Evolutionary conservation across 2,888 invertebrate genomes (phyloP).

Genomic region (Antheraea assamensis): DNA sequence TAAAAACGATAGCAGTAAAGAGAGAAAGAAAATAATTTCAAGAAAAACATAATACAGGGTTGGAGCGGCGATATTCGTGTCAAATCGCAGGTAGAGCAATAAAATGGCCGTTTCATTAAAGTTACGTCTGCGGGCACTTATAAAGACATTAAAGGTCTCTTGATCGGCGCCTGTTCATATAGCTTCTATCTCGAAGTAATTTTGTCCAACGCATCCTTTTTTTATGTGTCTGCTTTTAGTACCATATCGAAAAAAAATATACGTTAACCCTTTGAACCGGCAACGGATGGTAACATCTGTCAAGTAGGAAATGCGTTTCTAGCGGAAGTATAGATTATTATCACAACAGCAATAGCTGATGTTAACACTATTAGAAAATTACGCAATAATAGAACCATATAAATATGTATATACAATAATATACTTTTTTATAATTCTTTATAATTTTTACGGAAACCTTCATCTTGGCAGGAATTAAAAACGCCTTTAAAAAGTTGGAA

Average conservation of each 20-base stretch:
- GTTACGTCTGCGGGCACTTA: constrained; percentile 75
- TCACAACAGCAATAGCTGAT: constrained; percentile 2
- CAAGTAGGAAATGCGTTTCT: background rate
- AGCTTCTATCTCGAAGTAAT: constrained; percentile 38
- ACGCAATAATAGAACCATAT: background rate
- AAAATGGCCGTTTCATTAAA: constrained; percentile 77
- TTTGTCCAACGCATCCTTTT: constrained; percentile 31
- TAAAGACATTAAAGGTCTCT: constrained; percentile 78
- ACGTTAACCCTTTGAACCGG: constrained; percentile 8
- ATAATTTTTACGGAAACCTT: too few species aligned
- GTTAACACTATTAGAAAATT: background rate
- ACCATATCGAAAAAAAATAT: background rate
- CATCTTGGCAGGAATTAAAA: too few species aligned
- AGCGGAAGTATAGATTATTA: constrained; percentile 3
- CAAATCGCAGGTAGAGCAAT: constrained; percentile 80
- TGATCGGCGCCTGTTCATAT: constrained; percentile 51
- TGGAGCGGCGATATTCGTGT: constrained; percentile 69
- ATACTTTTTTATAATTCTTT: background rate
- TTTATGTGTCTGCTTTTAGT: constrained; percentile 32
- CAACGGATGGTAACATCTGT: constrained; percentile 9
- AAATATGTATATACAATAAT: background rate
- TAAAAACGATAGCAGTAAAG: constrained; percentile 32
- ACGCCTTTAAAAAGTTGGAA: too few species aligned
- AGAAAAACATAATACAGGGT: constrained; percentile 77
- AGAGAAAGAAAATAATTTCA: constrained; percentile 63